These are phyloP conservation scores for Phragmatobia fuliginosa DNA, from an alignment of 2,888 invertebrate species.

Conservation along the genomic window DNA sequence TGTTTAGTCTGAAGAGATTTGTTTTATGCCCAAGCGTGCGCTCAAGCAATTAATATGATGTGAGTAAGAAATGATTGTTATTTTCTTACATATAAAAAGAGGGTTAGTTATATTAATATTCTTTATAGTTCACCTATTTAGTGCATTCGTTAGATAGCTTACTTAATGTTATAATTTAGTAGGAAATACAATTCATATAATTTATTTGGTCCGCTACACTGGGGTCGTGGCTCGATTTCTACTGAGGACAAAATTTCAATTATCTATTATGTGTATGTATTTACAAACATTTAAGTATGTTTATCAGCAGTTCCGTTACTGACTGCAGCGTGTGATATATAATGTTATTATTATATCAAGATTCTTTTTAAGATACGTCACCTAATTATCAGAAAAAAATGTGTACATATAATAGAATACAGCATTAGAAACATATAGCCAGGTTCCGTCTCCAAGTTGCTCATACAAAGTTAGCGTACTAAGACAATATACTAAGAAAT, in stretches of 20 bases:
- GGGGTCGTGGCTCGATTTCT: too few species aligned
- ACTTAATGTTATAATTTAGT: not conserved
- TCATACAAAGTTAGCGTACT: conserved; percentile 12
- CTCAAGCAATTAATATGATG: not conserved
- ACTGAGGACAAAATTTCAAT: too few species aligned
- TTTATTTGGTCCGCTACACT: not conserved
- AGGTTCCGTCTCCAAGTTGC: conserved; percentile 8
- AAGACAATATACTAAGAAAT: conserved; percentile 29
- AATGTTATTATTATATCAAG: not conserved
- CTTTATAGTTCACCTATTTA: not conserved
- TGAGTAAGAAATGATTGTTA: not conserved
- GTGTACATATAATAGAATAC: not conserved
- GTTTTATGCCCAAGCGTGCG: not conserved
- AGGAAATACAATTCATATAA: not conserved
- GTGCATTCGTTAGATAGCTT: not conserved
- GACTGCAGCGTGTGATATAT: too few species aligned
- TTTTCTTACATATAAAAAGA: not conserved
- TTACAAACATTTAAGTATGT: too few species aligned
- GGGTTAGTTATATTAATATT: not conserved
- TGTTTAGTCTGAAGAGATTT: not conserved
- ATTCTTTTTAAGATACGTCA: not conserved
- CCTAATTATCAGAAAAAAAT: not conserved
- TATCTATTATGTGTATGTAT: too few species aligned
- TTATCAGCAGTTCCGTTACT: too few species aligned
- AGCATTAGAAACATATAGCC: not conserved